A percentile compares a stretch with the other conserved stretches of the same genome.
Evolutionary conservation across 2,888 invertebrate genomes (phyloP).

Genomic region (Cheilosia variabilis): DNA sequence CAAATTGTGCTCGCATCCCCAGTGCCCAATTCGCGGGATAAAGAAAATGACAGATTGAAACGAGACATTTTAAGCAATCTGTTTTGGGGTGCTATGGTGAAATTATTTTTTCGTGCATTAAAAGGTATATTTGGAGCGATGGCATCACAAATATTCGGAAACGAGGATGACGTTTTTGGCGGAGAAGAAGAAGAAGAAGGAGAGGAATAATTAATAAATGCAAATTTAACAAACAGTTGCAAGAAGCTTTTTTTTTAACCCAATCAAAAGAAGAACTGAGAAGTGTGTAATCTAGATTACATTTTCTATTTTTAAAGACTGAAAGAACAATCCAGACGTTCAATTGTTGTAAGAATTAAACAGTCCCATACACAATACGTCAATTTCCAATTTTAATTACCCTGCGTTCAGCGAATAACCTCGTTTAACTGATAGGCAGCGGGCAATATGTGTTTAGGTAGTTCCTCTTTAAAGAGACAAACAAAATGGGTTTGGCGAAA

Average conservation of each 20-base stretch:
- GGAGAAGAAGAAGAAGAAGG: neutral
- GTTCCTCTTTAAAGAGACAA: too few species aligned
- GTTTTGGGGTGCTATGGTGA: neutral
- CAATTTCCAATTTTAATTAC: too few species aligned
- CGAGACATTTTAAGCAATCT: neutral
- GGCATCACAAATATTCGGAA: neutral
- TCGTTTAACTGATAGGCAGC: too few species aligned
- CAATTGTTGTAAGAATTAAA: too few species aligned
- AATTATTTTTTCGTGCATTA: neutral
- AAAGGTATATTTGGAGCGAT: neutral
- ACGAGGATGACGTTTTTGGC: neutral
- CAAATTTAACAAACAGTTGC: neutral
- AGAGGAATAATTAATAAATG: neutral
- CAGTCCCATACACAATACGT: too few species aligned
- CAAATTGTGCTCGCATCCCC: neutral
- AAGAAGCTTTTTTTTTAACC: neutral
- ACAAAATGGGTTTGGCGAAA: too few species aligned
- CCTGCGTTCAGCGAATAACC: too few species aligned
- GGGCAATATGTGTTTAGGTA: too few species aligned
- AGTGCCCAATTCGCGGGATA: neutral
- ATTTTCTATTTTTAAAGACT: too few species aligned
- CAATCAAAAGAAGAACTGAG: too few species aligned
- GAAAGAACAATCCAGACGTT: too few species aligned
- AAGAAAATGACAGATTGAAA: conserved; percentile 4
- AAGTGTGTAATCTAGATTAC: too few species aligned